Conservation (phyloP, 1,140 invertebrate species). For the Rhizoglyphus robini region DNA sequence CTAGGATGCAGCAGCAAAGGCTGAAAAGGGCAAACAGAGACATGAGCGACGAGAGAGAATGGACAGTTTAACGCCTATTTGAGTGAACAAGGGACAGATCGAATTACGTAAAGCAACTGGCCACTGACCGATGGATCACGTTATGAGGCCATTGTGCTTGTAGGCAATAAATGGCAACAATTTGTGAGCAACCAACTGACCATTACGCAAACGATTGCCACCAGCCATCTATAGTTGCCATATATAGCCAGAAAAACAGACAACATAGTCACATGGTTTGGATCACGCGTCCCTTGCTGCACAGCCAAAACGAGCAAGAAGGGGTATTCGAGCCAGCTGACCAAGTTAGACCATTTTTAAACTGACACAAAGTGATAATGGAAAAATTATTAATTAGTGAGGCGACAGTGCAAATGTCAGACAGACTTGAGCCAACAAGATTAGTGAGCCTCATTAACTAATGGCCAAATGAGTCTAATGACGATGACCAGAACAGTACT, state of each 20-base stretch:
- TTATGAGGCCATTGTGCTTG: background rate
- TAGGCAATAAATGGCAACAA: background rate
- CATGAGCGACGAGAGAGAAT: too few relatives aligned
- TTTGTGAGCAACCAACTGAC: too few relatives aligned
- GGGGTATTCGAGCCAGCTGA: too few relatives aligned
- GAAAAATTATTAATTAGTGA: slow-evolving; percentile 14
- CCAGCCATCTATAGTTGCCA: too few relatives aligned
- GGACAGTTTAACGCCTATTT: slow-evolving; percentile 8
- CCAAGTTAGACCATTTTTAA: too few relatives aligned
- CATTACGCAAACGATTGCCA: too few relatives aligned
- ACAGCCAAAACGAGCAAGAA: too few relatives aligned
- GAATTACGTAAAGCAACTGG: slow-evolving; percentile 12
- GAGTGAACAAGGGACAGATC: background rate
- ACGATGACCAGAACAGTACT: background rate
- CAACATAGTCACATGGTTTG: too few relatives aligned
- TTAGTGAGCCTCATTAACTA: background rate
- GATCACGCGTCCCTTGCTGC: too few relatives aligned
- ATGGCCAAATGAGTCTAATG: background rate
- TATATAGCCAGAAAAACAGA: too few relatives aligned
- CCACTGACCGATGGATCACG: background rate
- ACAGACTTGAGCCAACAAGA: background rate
- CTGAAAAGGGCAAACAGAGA: too few relatives aligned
- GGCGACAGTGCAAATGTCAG: background rate
- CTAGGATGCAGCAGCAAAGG: too few relatives aligned
- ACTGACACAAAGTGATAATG: slow-evolving; percentile 12